These are phyloP conservation scores for Agrotis segetum DNA, from an alignment of 2,888 invertebrate genomes.

Conservation along the genomic window DNA sequence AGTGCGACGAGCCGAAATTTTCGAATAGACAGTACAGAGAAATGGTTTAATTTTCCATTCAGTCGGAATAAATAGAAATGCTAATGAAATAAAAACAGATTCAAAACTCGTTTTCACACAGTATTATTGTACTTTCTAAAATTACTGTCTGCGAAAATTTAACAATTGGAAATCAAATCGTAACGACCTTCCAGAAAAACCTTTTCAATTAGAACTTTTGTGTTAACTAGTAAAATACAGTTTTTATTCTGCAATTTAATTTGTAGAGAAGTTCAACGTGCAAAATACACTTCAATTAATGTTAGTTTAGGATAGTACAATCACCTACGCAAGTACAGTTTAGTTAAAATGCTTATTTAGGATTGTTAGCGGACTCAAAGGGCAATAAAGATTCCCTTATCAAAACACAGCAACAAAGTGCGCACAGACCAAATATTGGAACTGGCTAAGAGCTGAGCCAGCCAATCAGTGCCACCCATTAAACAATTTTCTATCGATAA, in stretches of 20 bases:
- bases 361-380: constrained; percentile 37
- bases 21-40: background rate
- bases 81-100: constrained; percentile 43
- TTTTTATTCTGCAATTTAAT: constrained; percentile 21
- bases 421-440: constrained; percentile 48
- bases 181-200: constrained; percentile 17
- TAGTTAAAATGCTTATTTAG: constrained; percentile 58
- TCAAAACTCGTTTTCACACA: constrained; percentile 18
- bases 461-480: constrained; percentile 55
- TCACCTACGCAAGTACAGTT: constrained; percentile 29
- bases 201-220: constrained; percentile 25
- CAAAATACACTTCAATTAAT: constrained; percentile 46
- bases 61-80: constrained; percentile 22
- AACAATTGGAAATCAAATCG: constrained; percentile 26
- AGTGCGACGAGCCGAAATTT: constrained; percentile 12
- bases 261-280: constrained; percentile 12
- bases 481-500: constrained; percentile 53
- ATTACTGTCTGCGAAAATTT: constrained; percentile 26
- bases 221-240: background rate
- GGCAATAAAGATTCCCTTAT: constrained; percentile 52
- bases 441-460: constrained; percentile 36
- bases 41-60: constrained; percentile 18
- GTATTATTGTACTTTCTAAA: constrained; percentile 44
- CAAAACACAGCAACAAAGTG: constrained; percentile 42
- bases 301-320: constrained; percentile 56